Conservation (phyloP, 2,888 invertebrate genomes). For the Orthosia gracilis region DNA sequence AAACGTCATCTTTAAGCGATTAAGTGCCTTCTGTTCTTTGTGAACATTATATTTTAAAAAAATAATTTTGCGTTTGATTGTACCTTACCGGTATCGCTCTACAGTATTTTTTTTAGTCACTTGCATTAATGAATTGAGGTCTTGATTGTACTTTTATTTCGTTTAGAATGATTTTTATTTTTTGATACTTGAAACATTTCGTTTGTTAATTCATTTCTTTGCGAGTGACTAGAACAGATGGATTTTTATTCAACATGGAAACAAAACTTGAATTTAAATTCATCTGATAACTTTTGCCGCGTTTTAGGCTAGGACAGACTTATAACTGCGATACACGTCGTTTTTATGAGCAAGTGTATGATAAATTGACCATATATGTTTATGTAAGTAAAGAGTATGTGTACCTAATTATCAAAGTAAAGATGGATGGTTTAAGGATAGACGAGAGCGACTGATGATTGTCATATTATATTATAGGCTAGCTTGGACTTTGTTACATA, state of each 20-base stretch:
- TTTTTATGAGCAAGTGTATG: slow-evolving; percentile 54
- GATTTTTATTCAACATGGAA: slow-evolving; percentile 32
- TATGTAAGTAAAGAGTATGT: slow-evolving; percentile 66
- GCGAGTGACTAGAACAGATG: slow-evolving; percentile 51
- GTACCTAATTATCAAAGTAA: slow-evolving; percentile 70
- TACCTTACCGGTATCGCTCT: slow-evolving; percentile 48
- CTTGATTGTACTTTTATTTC: slow-evolving; percentile 24
- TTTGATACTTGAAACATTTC: slow-evolving; percentile 25
- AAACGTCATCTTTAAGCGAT: slow-evolving; percentile 59
- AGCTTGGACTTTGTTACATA: slow-evolving; percentile 89
- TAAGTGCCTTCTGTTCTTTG: slow-evolving; percentile 69
- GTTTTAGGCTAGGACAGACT: slow-evolving; percentile 37
- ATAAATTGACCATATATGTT: slow-evolving; percentile 63
- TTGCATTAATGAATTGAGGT: slow-evolving; percentile 47
- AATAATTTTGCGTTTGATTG: slow-evolving; percentile 55
- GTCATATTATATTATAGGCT: slow-evolving; percentile 72
- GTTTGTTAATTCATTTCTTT: slow-evolving; percentile 45
- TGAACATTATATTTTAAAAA: slow-evolving; percentile 65
- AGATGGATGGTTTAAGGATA: slow-evolving; percentile 63
- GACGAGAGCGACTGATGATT: slow-evolving; percentile 72
- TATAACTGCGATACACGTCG: slow-evolving; percentile 45
- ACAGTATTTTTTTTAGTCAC: slow-evolving; percentile 52
- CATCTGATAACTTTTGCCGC: slow-evolving; percentile 35
- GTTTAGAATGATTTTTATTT: slow-evolving; percentile 28
- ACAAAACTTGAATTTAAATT: slow-evolving; percentile 30